Evolutionary conservation across 2,797 vertebrate genomes (phyloP), one percentile per base, ranked within the genome.

Genomic region (Zenarchopterus dispar): DNA sequence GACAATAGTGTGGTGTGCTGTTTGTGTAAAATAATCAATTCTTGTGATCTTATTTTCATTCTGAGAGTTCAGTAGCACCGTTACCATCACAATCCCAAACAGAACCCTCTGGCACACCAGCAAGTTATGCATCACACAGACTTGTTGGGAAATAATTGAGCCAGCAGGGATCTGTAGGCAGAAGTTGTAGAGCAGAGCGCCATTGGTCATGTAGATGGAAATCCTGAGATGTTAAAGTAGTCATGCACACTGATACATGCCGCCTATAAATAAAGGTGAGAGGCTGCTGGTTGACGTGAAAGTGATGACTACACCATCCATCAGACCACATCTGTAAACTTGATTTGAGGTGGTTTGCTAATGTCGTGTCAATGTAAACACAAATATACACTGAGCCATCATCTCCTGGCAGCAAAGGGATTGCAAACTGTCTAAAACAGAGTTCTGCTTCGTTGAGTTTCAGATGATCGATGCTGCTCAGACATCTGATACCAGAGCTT

Each of bases 81-180:
- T 71, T 78, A 78, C 55, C 48, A 77, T 63, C 64, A 56, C 72
- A 77, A 70, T 77, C 61, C 73, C 58, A 82, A 69, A 67, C 62
- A 80, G 53, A 64, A 50, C 47, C 80, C 70, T 73, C 67, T 57
- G 62, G 67, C 67, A 77, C 46, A 24, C 49, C 23, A 47, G 73
- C 8, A 67, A 82, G 60, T 70, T 75, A 17, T 56, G 75, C 68
- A 73, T 84, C 77, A 88, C 77, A 79, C 56, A 18, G 61, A 46
- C 75, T 65, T 73, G 66, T 39, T 49, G 41, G 47, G 75, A 82
- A 75, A 82, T 86, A 82, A 86, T 76, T 80, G 71, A 79, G 77
- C 66, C 82, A 76, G 80, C 68, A 77, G 82, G 81, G 81, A 85
- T 78, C 69, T 63, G 63, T 58, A 49, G 61, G 54, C 69, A 60